phyloP scores from a whole-genome alignment of 2,888 invertebrate species.

The Pinctada fucata region DNA sequence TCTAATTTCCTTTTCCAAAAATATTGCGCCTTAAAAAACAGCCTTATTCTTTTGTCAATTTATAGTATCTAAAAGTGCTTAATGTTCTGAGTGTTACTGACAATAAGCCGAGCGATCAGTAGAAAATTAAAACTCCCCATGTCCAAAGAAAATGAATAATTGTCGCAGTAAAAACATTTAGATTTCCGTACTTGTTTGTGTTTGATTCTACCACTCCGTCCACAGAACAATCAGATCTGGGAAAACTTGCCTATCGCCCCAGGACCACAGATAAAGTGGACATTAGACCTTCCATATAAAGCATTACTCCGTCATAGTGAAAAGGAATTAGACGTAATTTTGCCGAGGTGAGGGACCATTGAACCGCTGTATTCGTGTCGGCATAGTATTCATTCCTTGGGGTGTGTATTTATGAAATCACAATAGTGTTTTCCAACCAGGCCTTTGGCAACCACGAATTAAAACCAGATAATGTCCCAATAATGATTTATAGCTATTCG shows the following conservation, averaged over 20 bases:
- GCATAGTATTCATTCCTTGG: constrained; percentile 16
- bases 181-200: not conserved
- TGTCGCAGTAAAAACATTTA: constrained; percentile 8
- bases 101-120: too few relatives aligned
- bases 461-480: not conserved
- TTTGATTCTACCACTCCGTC: too few relatives aligned
- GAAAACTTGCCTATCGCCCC: not conserved
- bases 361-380: constrained; percentile 11
- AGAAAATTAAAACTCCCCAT: too few relatives aligned
- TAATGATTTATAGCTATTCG: not conserved
- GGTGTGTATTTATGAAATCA: constrained; percentile 17
- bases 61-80: too few relatives aligned
- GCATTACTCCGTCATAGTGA: not conserved
- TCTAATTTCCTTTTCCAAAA: too few relatives aligned
- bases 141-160: too few relatives aligned
- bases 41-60: too few relatives aligned
- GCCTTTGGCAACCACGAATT: not conserved
- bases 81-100: too few relatives aligned
- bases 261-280: not conserved
- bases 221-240: not conserved
- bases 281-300: not conserved
- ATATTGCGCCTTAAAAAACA: too few relatives aligned
- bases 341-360: not conserved
- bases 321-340: not conserved
- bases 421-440: not conserved